Percentiles rank a stretch among this genome's conserved stretches.
Conservation (phyloP, 2,888 invertebrate species). For the Rhimphoctona megacephalus region DNA sequence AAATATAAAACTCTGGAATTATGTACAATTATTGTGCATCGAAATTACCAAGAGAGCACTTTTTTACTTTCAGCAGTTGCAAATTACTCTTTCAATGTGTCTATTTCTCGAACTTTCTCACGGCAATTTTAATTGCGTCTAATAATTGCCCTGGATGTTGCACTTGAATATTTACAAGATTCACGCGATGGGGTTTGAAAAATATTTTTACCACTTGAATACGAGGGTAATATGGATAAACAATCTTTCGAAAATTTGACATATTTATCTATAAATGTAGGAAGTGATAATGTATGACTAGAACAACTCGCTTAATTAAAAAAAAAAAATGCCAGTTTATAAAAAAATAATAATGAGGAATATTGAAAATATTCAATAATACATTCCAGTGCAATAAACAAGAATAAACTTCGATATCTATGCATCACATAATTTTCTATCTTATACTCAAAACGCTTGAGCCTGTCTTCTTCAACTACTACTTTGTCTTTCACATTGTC, state of each 20-base stretch:
- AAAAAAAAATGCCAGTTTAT: neutral
- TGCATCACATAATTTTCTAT: conserved; percentile 28
- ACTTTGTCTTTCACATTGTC: conserved; percentile 20
- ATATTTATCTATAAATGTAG: too few relatives aligned
- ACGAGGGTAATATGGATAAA: too few relatives aligned
- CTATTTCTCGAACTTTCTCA: neutral
- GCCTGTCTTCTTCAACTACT: conserved; percentile 49
- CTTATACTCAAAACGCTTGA: conserved; percentile 57
- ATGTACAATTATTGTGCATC: neutral
- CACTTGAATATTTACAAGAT: conserved; percentile 1
- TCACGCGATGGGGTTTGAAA: too few relatives aligned
- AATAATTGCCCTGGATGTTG: conserved; percentile 2
- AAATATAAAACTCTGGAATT: conserved; percentile 16
- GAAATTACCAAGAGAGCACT: conserved; percentile 20
- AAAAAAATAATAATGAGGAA: neutral
- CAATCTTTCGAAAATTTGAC: too few relatives aligned
- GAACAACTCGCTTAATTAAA: too few relatives aligned
- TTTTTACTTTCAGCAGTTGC: neutral
- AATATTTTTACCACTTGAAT: neutral
- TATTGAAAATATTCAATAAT: conserved; percentile 27
- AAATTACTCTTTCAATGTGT: neutral
- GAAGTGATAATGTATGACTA: too few relatives aligned
- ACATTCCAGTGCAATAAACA: conserved; percentile 19
- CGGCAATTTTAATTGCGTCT: neutral
- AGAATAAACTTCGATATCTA: conserved; percentile 2